A percentile compares a stretch with the other conserved stretches of the same genome.
These are phyloP conservation scores for Campylorhamphus procurvoides DNA, from an alignment of 2,113 vertebrate genomes.

Conservation along the genomic window DNA sequence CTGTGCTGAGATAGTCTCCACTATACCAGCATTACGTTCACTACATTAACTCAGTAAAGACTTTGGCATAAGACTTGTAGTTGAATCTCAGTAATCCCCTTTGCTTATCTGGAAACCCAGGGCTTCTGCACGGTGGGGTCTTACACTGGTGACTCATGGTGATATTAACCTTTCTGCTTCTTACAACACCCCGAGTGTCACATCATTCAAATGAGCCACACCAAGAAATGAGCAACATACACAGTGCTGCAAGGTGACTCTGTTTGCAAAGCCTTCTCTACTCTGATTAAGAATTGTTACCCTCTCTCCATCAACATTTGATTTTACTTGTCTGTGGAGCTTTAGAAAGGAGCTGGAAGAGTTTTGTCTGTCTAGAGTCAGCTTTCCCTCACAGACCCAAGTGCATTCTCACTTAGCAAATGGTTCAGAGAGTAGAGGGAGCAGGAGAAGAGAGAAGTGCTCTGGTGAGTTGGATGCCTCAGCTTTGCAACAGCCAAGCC, in stretches of 20 bases:
- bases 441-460: background rate
- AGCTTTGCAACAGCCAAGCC: background rate
- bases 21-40: constrained; percentile 63
- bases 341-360: background rate
- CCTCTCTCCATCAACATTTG: accelerated
- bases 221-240: background rate
- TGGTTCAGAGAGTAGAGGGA: background rate
- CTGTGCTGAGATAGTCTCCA: constrained; percentile 54
- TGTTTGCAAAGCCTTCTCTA: background rate
- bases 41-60: constrained; percentile 70
- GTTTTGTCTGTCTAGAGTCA: background rate
- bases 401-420: background rate
- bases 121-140: background rate
- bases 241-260: background rate
- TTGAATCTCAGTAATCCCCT: constrained; percentile 56
- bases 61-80: background rate
- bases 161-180: background rate
- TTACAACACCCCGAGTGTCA: background rate
- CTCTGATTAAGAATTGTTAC: background rate
- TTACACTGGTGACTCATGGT: background rate
- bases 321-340: background rate
- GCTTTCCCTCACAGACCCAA: background rate
- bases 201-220: background rate
- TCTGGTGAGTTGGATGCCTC: background rate
- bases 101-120: constrained; percentile 31